Conservation (phyloP, 2,888 invertebrate species). For the Xylocampa areola region DNA sequence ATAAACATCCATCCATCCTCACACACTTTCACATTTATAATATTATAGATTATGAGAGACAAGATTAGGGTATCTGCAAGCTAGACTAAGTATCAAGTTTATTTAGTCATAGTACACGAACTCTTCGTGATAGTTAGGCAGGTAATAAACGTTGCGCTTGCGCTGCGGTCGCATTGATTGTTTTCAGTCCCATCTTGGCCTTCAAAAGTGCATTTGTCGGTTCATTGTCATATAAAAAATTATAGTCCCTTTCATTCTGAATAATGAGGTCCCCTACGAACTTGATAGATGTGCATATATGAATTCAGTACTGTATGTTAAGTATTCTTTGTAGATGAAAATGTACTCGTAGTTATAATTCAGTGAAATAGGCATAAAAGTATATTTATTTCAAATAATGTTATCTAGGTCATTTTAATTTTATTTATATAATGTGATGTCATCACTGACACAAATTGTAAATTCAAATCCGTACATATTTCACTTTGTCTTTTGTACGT, state of each 20-base stretch:
- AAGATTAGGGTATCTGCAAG: background rate
- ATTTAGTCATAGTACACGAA: constrained; percentile 53
- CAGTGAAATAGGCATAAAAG: background rate
- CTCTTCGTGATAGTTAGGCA: constrained; percentile 33
- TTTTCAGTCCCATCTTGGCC: constrained; percentile 69
- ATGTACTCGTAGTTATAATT: too few species aligned
- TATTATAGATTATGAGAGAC: too few species aligned
- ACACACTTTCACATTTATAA: too few species aligned
- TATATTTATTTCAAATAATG: constrained; percentile 1
- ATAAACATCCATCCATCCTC: too few species aligned
- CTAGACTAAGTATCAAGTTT: constrained; percentile 32
- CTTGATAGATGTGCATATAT: constrained; percentile 15
- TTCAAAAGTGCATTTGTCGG: constrained; percentile 59
- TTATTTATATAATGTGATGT: constrained; percentile 34
- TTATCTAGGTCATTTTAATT: constrained; percentile 10
- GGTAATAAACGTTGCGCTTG: constrained; percentile 67
- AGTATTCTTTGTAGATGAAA: too few species aligned
- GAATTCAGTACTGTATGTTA: too few species aligned
- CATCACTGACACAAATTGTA: constrained; percentile 30
- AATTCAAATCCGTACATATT: constrained; percentile 17
- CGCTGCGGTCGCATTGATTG: constrained; percentile 77
- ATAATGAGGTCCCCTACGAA: constrained; percentile 5
- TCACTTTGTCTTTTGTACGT: constrained; percentile 16
- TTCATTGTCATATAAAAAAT: constrained; percentile 51
- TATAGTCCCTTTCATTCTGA: constrained; percentile 17